These are phyloP conservation scores for Drosophila dunni DNA, from an alignment of 1,140 invertebrate genomes.

Conservation along the genomic window DNA sequence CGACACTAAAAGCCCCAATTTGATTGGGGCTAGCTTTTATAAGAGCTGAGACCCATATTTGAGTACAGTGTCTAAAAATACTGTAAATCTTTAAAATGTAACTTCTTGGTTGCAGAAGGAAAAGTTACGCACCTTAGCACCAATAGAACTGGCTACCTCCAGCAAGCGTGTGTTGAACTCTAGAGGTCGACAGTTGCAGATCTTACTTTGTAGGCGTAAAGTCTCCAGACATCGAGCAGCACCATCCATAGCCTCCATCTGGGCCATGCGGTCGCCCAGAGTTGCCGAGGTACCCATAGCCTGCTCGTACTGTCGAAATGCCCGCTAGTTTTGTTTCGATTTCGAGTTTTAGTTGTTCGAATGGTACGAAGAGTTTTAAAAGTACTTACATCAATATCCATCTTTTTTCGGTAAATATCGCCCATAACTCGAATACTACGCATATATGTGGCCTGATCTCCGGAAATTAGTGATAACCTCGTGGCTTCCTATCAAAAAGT, in stretches of 20 bases:
- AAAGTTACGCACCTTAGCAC: constrained; percentile 87
- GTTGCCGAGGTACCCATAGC: constrained; percentile 92
- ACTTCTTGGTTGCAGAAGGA: no score
- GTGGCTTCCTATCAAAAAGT: constrained; percentile 88
- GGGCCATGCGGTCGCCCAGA: constrained; percentile 91
- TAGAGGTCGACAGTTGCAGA: constrained; percentile 92
- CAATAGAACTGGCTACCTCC: constrained; percentile 92
- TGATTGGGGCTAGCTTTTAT: no score
- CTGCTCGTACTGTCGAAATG: constrained; percentile 91
- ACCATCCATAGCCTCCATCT: constrained; percentile 95
- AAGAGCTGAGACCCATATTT: no score
- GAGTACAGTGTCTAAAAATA: no score
- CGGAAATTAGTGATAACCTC: constrained; percentile 90
- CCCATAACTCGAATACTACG: constrained; percentile 92
- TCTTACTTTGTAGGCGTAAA: constrained; percentile 90
- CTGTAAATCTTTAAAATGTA: no score
- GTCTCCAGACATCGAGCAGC: constrained; percentile 92
- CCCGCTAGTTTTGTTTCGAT: constrained; percentile 86
- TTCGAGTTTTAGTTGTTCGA: no score
- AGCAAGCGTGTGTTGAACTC: constrained; percentile 93
- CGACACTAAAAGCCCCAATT: no score
- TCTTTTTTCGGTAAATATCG: constrained; percentile 92
- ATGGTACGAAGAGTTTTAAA: no score
- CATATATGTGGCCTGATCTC: constrained; percentile 92
- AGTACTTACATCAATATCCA: constrained; percentile 87